A percentile compares a stretch with the other conserved stretches of the same genome.
phyloP scores from a whole-genome alignment of 2,888 invertebrate genomes.

The Tetanocera ferruginea region DNA sequence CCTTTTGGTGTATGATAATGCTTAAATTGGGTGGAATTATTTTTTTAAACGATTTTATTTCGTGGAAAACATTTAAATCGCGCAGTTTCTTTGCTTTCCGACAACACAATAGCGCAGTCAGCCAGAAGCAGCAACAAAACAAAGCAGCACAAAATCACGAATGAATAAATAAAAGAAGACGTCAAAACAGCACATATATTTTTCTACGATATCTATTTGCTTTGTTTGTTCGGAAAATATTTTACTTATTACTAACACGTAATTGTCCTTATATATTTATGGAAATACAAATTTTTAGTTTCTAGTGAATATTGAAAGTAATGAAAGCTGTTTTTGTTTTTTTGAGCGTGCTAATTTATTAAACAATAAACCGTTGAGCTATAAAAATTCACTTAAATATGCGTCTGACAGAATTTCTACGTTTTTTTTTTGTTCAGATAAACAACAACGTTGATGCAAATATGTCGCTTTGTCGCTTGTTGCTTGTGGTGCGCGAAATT shows the following conservation, averaged over 20 bases:
- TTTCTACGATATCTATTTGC: constrained; percentile 5
- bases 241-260: constrained; percentile 2
- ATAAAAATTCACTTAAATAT: neutral
- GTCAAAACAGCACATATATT: constrained; percentile 32
- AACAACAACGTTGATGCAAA: too few relatives aligned
- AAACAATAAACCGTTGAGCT: neutral
- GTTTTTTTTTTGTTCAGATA: too few relatives aligned
- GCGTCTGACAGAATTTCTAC: neutral
- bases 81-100: constrained; percentile 15
- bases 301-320: too few relatives aligned
- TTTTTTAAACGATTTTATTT: constrained; percentile 21
- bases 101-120: neutral
- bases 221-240: constrained; percentile 28
- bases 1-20: neutral
- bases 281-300: too few relatives aligned
- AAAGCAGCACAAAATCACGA: constrained; percentile 13
- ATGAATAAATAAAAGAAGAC: neutral
- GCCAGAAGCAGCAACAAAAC: neutral
- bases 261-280: neutral
- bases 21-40: neutral
- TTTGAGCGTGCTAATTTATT: neutral
- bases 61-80: constrained; percentile 11
- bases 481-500: too few relatives aligned
- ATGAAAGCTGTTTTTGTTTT: neutral
- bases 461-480: too few relatives aligned